Evolutionary conservation across 2,113 vertebrate genomes (phyloP), one percentile per base, ranked within the genome.

Genomic region (Bos indicus): DNA sequence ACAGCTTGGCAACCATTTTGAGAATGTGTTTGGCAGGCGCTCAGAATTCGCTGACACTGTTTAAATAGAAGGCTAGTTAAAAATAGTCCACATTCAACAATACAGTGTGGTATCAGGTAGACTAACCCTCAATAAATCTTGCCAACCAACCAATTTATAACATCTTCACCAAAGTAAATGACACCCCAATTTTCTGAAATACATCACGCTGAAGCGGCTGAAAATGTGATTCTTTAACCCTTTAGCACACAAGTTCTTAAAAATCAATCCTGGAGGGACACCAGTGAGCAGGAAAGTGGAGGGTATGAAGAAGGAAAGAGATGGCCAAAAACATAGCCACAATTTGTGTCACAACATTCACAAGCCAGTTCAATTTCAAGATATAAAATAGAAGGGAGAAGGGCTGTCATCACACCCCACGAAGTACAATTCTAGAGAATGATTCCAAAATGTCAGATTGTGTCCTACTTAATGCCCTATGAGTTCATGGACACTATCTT

Each of bases 1-100:
- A 99, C 99, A 99, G 99, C 98, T 99, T 99, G 99, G 99, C 99
- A 99, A 99, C 99, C 99, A 99, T 99, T 99, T 99, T 99, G 99
- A 99, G 99, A 99, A 99, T 99, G 98, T 99, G 99, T 99, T 98
- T 99, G 99, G 99, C 99, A 99, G 96, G 98, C 98, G 98, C 99
- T 99, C 99, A 99, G 99, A 98, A 97, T 98, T 98, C 98, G 98
- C 99, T 99, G 99, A 98, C 98, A 97, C 97, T 98, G 98, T 99
- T 99, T 98, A 98, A 99, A 98, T 98, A 99, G 98, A 98, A 99
- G 98, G 98, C 98, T 98, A 95, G 98, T 99, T 99, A 98, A 98
- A 98, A 98, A 98, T 98, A 99, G 98, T 98, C 98, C 97, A 97
- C 98, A 96, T 98, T 97, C 98, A 99, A 99, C 98, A 99, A 98